Percentiles rank a stretch among this genome's conserved stretches.
Conservation (phyloP, 2,888 invertebrate genomes). For the Melolontha melolontha region DNA sequence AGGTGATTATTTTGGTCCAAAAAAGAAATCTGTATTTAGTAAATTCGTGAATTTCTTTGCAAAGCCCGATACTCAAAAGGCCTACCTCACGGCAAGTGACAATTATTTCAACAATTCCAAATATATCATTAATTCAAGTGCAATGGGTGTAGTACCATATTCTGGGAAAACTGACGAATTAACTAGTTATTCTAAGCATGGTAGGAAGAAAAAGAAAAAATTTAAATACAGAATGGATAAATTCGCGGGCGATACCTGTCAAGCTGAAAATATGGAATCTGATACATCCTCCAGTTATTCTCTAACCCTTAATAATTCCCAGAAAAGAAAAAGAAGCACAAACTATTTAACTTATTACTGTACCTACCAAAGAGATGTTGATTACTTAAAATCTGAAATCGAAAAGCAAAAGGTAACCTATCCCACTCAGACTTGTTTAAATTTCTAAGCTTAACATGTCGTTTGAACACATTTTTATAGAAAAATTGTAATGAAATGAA, state of each 20-base stretch:
- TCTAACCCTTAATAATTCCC: background rate
- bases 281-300: background rate
- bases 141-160: conserved; percentile 2
- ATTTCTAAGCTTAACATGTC: too few species aligned
- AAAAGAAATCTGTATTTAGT: conserved; percentile 10
- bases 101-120: conserved; percentile 26
- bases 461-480: too few species aligned
- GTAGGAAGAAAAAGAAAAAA: background rate
- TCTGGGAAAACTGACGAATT: conserved; percentile 11
- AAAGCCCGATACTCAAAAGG: conserved; percentile 14
- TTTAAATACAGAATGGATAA: conserved; percentile 1
- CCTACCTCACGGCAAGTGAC: conserved; percentile 15
- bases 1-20: conserved; percentile 9
- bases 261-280: background rate
- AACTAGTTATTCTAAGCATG: background rate
- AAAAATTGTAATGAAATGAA: too few species aligned
- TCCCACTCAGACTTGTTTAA: too few species aligned
- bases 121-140: background rate
- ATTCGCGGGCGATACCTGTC: conserved; percentile 15
- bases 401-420: conserved; percentile 19
- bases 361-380: conserved; percentile 25
- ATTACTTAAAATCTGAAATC: conserved; percentile 27
- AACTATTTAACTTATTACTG: conserved; percentile 11
- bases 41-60: conserved; percentile 16
- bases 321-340: background rate